Conservation (phyloP, 2,113 vertebrate genomes). For the Globicephala melas region DNA sequence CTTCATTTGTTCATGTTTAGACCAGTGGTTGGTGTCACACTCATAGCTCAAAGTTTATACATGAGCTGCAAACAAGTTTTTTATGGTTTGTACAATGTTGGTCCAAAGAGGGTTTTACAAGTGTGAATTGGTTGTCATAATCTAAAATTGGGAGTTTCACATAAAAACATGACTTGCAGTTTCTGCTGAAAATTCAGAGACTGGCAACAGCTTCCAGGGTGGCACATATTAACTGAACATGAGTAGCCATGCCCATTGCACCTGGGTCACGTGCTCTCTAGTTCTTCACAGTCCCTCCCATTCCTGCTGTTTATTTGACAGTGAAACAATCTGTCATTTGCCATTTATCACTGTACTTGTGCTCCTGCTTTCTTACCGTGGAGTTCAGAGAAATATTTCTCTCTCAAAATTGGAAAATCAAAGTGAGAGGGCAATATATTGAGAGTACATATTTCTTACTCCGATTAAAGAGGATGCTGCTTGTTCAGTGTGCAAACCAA, state of each 20-base stretch:
- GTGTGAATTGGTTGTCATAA: background rate
- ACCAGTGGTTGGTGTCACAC: background rate
- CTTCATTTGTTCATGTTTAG: background rate
- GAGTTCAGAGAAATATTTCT: background rate
- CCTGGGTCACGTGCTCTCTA: rapidly evolving
- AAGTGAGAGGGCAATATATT: background rate
- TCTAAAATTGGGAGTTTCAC: background rate
- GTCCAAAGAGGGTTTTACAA: background rate
- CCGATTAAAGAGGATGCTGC: background rate
- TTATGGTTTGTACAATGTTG: background rate
- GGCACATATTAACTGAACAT: background rate
- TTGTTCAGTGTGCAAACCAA: background rate
- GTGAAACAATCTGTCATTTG: background rate
- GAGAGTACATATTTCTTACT: background rate
- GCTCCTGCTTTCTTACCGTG: background rate
- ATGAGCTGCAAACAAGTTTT: background rate
- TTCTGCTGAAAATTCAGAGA: background rate
- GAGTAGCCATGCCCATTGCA: background rate
- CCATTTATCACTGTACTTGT: background rate
- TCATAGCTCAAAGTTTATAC: background rate
- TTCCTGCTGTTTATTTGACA: background rate
- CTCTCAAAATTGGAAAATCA: background rate
- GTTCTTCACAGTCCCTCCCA: too few species aligned
- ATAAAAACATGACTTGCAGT: background rate
- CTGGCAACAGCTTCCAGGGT: background rate